A percentile compares a stretch with the other conserved stretches of the same genome.
Conservation (phyloP, 2,113 vertebrate genomes). For the human (Homo sapiens) region DNA sequence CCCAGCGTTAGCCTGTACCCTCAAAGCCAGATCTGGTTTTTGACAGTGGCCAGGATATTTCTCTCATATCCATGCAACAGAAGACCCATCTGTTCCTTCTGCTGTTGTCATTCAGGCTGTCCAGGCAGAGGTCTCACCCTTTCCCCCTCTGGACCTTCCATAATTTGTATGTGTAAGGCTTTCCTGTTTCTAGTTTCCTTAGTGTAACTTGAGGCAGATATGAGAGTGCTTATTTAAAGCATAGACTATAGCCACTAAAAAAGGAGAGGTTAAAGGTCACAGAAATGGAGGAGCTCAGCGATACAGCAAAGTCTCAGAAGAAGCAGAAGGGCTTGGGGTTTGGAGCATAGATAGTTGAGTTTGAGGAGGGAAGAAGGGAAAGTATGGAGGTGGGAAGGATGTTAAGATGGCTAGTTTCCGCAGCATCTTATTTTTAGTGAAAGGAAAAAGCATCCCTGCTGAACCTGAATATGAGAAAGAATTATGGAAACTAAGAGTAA, state of each 20-base stretch:
- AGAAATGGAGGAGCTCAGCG: not conserved
- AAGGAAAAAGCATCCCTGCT: not conserved
- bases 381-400: not conserved
- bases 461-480: not conserved
- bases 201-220: not conserved
- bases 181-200: not conserved
- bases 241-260: not conserved
- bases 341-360: not conserved
- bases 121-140: not conserved
- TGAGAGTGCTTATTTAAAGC: not conserved
- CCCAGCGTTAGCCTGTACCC: not conserved
- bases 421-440: not conserved
- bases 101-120: not conserved
- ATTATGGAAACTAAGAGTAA: not conserved
- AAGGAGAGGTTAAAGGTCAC: not conserved
- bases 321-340: not conserved
- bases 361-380: fast-evolving
- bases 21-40: not conserved
- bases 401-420: not conserved
- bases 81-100: not conserved
- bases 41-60: not conserved
- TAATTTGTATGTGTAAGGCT: not conserved
- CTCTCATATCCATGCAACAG: not conserved
- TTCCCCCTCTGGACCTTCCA: not conserved
- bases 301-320: not conserved